phyloP scores from a whole-genome alignment of 2,113 vertebrate species.

The Limanda limanda region DNA sequence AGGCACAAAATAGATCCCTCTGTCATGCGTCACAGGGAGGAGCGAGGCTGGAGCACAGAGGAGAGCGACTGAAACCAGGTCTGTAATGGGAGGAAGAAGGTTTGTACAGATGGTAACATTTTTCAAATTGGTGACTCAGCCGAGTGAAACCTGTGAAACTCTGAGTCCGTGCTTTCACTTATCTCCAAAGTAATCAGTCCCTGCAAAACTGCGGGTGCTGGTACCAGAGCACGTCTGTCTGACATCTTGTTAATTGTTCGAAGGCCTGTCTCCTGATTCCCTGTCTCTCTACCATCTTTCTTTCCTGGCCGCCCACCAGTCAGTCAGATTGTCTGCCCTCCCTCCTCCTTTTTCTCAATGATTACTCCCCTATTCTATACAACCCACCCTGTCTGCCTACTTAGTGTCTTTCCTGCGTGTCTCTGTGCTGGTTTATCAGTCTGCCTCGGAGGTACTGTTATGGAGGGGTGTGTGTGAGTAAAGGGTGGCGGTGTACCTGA shows the following conservation, averaged over 20 bases:
- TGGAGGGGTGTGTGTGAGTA: slow-evolving; percentile 11
- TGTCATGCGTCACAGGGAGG: slow-evolving; percentile 13
- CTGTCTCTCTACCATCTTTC: not conserved
- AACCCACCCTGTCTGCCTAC: not conserved
- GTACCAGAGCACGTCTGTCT: slow-evolving; percentile 36
- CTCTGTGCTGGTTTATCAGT: not conserved
- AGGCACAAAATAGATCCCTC: not conserved
- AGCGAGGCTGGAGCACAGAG: not conserved
- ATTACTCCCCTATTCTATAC: not conserved
- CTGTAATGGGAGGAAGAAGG: slow-evolving; percentile 11
- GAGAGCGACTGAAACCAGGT: slow-evolving; percentile 4
- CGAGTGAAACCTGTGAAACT: slow-evolving; percentile 37
- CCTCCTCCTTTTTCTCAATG: not conserved
- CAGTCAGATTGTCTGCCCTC: slow-evolving; percentile 8
- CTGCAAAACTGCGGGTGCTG: slow-evolving; percentile 23
- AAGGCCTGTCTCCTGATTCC: slow-evolving; percentile 47
- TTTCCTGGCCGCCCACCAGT: slow-evolving; percentile 14
- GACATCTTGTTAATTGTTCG: slow-evolving; percentile 9
- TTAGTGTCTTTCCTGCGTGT: not conserved
- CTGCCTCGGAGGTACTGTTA: slow-evolving; percentile 1
- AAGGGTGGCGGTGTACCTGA: slow-evolving; percentile 16
- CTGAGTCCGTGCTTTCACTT: slow-evolving; percentile 39
- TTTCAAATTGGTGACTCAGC: slow-evolving; percentile 37
- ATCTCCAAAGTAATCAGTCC: slow-evolving; percentile 48
- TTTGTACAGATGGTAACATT: slow-evolving; percentile 14